Conservation (phyloP, 2,797 vertebrate species). For the Sebastes nivosus region DNA sequence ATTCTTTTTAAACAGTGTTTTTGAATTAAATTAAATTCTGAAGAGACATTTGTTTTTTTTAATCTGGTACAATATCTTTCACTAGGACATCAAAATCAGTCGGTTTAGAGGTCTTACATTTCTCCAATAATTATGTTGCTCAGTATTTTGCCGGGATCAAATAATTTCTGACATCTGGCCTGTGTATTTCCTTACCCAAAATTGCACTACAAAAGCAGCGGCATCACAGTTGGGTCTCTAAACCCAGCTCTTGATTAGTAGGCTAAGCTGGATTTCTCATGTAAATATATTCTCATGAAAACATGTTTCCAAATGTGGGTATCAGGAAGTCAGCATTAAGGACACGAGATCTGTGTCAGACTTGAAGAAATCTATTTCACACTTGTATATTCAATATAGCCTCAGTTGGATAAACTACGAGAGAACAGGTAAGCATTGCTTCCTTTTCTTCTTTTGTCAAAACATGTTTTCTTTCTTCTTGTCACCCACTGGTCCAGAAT, state of each 20-base stretch:
- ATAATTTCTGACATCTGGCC: slow-evolving; percentile 67
- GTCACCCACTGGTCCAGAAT: slow-evolving; percentile 21
- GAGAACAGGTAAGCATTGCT: slow-evolving; percentile 6
- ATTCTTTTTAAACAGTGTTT: not conserved
- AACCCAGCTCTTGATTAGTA: slow-evolving; percentile 64
- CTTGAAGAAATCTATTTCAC: slow-evolving; percentile 39
- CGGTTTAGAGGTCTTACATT: slow-evolving; percentile 3
- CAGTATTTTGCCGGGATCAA: slow-evolving; percentile 51
- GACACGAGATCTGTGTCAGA: not conserved
- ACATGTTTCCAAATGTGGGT: slow-evolving; percentile 46
- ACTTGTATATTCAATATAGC: slow-evolving; percentile 12
- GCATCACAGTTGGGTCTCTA: slow-evolving; percentile 47
- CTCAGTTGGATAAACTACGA: not conserved
- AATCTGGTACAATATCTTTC: not conserved
- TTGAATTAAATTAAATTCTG: not conserved
- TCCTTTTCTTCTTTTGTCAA: slow-evolving; percentile 7
- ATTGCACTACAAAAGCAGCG: slow-evolving; percentile 50
- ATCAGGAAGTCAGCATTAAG: slow-evolving; percentile 54
- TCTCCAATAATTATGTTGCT: slow-evolving; percentile 15
- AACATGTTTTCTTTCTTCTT: slow-evolving; percentile 33
- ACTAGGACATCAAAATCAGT: slow-evolving; percentile 18
- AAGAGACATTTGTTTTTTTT: not conserved
- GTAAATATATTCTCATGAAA: slow-evolving; percentile 26
- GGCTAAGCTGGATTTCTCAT: slow-evolving; percentile 44
- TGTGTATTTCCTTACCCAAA: slow-evolving; percentile 59